Percentiles rank a stretch among this genome's conserved stretches.
Evolutionary conservation across 2,888 invertebrate species (phyloP).

Genomic region (Nomada fucata): DNA sequence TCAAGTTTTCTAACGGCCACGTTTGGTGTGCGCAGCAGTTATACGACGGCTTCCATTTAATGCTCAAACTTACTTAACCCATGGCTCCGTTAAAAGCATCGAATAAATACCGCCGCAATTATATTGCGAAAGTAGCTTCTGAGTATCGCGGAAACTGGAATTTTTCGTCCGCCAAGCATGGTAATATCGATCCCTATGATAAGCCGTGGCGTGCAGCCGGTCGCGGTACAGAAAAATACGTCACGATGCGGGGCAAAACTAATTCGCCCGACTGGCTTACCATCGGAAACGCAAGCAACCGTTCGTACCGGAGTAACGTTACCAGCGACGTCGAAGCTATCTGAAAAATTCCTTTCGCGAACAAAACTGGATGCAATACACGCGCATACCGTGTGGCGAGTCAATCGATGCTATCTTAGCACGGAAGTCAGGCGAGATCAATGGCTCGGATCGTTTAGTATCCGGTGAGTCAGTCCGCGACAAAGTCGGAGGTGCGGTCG

Average conservation of each 20-base stretch:
- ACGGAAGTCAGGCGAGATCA: conserved; percentile 50
- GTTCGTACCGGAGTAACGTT: not conserved
- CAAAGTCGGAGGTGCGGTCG: conserved; percentile 56
- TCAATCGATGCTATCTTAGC: conserved; percentile 32
- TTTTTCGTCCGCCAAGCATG: not conserved
- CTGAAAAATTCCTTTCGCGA: not conserved
- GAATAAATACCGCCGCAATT: conserved; percentile 31
- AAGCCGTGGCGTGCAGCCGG: not conserved
- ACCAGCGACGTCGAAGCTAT: no score
- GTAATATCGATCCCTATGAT: not conserved
- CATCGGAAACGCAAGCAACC: no score
- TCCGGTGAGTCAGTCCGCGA: conserved; percentile 65
- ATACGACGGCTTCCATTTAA: conserved; percentile 41
- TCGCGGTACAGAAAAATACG: not conserved
- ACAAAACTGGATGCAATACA: not conserved
- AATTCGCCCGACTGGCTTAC: not conserved
- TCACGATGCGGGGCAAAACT: not conserved
- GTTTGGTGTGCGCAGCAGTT: conserved; percentile 20
- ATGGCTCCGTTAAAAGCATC: conserved; percentile 33
- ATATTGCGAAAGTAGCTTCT: conserved; percentile 34
- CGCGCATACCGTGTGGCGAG: not conserved
- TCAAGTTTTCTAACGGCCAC: conserved; percentile 62
- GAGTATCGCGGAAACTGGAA: conserved; percentile 8
- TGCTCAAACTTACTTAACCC: conserved; percentile 9
- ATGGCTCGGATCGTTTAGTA: conserved; percentile 62